Conservation (phyloP, 2,113 vertebrate species). For the Protomyctophum bolini region DNA sequence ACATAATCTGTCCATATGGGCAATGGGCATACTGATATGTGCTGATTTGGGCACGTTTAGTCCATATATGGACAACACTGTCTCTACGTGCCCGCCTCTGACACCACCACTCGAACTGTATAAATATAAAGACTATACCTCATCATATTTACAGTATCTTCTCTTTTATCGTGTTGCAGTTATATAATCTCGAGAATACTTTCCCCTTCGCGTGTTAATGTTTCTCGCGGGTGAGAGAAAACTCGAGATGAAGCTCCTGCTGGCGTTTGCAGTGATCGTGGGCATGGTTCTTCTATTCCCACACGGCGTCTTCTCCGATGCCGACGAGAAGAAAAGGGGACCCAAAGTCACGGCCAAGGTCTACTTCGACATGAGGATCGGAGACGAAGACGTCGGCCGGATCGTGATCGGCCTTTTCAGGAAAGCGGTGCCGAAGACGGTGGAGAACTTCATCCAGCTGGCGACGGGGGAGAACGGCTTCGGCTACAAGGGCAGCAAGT, state of each 20-base stretch:
- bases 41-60: too few species aligned
- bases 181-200: background rate
- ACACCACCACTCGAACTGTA: too few species aligned
- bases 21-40: too few species aligned
- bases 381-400: slow-evolving; percentile 89
- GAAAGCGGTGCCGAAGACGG: slow-evolving; percentile 95
- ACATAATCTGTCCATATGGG: too few species aligned
- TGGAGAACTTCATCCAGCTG: slow-evolving; percentile 90
- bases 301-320: slow-evolving; percentile 81
- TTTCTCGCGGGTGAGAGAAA: too few species aligned
- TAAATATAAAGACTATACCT: too few species aligned
- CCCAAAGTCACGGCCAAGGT: slow-evolving; percentile 97
- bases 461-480: slow-evolving; percentile 98
- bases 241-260: slow-evolving; percentile 90
- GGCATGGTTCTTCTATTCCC: slow-evolving; percentile 87
- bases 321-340: slow-evolving; percentile 93
- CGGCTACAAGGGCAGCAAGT: slow-evolving; percentile 94
- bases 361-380: slow-evolving; percentile 89
- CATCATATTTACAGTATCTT: too few species aligned
- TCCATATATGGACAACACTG: too few species aligned
- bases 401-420: slow-evolving; percentile 93
- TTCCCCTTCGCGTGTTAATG: slow-evolving; percentile 75
- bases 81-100: too few species aligned
- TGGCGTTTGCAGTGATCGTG: slow-evolving; percentile 83
- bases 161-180: too few species aligned